Evolutionary conservation across 1,140 invertebrate species (phyloP), one percentile per base, ranked within the genome.

Genomic region (Globodera ellingtonae): DNA sequence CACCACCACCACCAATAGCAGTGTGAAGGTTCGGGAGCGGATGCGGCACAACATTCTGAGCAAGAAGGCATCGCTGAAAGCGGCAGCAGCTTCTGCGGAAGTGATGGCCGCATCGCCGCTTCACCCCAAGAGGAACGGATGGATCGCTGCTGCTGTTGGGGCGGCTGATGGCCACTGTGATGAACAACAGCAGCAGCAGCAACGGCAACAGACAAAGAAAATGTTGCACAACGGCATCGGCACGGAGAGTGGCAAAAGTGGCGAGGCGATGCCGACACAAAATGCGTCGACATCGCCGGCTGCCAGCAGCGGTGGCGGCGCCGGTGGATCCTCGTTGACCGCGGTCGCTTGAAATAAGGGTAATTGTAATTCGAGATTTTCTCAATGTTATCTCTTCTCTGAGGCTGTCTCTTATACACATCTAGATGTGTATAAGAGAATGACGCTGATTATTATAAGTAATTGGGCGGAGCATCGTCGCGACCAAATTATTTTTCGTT

Each of bases 41-140:
- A 70, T 70, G 67, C 67, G 67, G 35, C 24, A 70, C 67, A 44
- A 35, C 67, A 70, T 70, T 70, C 46, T 70, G 67, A 70, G 18
- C 67, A 70, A 62, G 18, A 62, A 70, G 21, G 67, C 67, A 18
- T 70, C 67, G 35, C 5, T 47, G 46, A 70, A 70, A 7, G 24
- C 67, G 21, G 24, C 67, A 13, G 5, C 67, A 21, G 9, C 67
- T 0, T 13, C 56, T 18, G 56, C 13, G 4, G 50, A 52, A 0
- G 50, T 62, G 35, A 35, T 35, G 35, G 56, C 56, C 13, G 56
- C 35, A 35, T 2, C 56, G 13, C 10, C 5, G 56, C 13, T 6
- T 6, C 56, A 18, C 4, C 6, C 24, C 24, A 70, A 70, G 35
- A 9, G 46, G 46, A 70, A 70, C 67, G 67, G 67, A 13, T 70